Conservation (phyloP, 1,140 invertebrate species). For the Sitodiplosis mosellana region DNA sequence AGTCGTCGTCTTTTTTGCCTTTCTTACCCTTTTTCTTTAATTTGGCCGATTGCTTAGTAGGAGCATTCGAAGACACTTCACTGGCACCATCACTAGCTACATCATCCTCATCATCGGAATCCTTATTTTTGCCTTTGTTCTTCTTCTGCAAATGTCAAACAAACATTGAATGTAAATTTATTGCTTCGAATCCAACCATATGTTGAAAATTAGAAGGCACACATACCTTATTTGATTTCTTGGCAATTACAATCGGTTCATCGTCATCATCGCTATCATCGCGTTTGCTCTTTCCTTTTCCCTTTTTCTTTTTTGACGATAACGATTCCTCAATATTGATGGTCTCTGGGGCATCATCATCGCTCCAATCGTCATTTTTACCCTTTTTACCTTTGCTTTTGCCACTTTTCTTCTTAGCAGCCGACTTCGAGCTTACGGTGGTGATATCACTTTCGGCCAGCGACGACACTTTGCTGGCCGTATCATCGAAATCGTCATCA, state of each 20-base stretch:
- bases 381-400: constrained; percentile 29
- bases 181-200: too few species aligned
- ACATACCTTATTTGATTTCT: too few species aligned
- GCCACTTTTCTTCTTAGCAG: constrained; percentile 24
- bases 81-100: constrained; percentile 20
- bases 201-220: too few species aligned
- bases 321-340: constrained; percentile 18
- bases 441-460: neutral
- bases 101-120: constrained; percentile 29
- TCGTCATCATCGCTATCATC: constrained; percentile 17
- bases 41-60: constrained; percentile 17
- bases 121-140: constrained; percentile 6
- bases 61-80: constrained; percentile 21
- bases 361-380: constrained; percentile 32
- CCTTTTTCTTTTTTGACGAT: constrained; percentile 10
- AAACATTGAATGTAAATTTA: too few species aligned
- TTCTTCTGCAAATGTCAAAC: neutral
- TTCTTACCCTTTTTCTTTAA: constrained; percentile 16
- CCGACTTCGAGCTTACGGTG: neutral
- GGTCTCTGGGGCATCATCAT: constrained; percentile 27
- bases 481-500: constrained; percentile 34
- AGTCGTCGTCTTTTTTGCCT: constrained; percentile 7
- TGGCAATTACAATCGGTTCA: constrained; percentile 6
- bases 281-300: constrained; percentile 17
- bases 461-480: too few species aligned